Evolutionary conservation across 1,140 invertebrate species (phyloP), one percentile per base, ranked within the genome.

Genomic region (Plectrocnemia conspersa): DNA sequence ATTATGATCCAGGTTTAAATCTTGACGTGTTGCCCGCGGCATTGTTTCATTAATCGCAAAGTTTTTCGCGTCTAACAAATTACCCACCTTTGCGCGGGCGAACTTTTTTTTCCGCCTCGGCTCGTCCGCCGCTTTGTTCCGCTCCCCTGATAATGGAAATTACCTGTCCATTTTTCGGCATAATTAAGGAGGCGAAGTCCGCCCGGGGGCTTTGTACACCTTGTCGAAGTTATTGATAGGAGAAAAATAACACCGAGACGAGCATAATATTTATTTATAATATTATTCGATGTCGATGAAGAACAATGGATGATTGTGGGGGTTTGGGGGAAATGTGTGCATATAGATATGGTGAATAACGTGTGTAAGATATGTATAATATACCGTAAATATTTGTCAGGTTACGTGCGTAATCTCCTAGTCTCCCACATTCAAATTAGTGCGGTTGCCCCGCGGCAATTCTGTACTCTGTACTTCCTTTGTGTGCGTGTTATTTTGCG

Each of bases 1-100:
- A 61, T 61, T 61, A 61, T 61, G 58, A 61, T 61, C 58, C 58
- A 56, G 58, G 58, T 61, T 61, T 61, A 61, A 61, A 61, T 50
- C 58, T 56, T 61, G 58, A 61, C 58, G 58, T 44, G 58, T 49
- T 55, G 58, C 58, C 58, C 58, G 58, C 58, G 58, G 58, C 58
- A 55, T 56, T 56, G 58, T 61, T 61, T 61, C 58, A 61, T 61
- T 61, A 61, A 56, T 61, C 58, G 54, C 58, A 54, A 61, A 61
- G 49, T 61, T 61, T 61, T 61, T 56, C 54, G 54, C 58, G 54
- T 55, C 54, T 45, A 48, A 60, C 58, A 61, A 61, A 61, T 61
- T 61, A 61, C 58, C 46, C n/a, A n/a, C n/a, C n/a, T n/a, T n/a
- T n/a, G 29, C 32, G 16, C 18, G 36, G 33, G 45, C 3, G 40